Conservation (phyloP, 2,888 invertebrate genomes). For the Callosobruchus maculatus region DNA sequence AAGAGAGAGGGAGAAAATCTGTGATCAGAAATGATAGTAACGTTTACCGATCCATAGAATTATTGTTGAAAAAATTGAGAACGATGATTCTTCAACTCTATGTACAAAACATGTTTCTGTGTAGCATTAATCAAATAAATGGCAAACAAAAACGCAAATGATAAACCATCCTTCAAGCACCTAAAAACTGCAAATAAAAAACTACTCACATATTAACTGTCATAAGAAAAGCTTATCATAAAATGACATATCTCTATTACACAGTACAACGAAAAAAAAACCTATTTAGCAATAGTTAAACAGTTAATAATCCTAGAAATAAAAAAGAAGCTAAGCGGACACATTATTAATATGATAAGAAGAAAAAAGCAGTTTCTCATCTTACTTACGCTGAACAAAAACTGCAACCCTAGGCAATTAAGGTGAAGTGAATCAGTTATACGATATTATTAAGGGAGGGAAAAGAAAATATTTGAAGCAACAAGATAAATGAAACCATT, state of each 20-base stretch:
- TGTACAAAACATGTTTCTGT: no score
- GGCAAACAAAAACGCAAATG: no score
- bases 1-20: no score
- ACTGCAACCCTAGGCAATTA: conserved; percentile 6
- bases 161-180: no score
- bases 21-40: no score
- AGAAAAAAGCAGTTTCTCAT: conserved; percentile 12
- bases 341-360: conserved; percentile 10
- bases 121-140: no score
- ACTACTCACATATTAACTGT: neutral
- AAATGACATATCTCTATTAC: neutral
- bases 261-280: neutral
- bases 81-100: no score
- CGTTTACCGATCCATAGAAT: no score
- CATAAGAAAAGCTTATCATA: neutral
- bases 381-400: conserved; percentile 4
- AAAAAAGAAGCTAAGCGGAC: conserved; percentile 3
- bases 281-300: neutral
- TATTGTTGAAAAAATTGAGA: no score
- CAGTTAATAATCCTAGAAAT: neutral
- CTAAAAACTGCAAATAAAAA: neutral
- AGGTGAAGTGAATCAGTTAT: conserved; percentile 18
- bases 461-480: conserved; percentile 5
- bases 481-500: conserved; percentile 28
- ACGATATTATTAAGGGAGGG: conserved; percentile 19